A percentile compares a stretch with the other conserved stretches of the same genome.
Conservation (phyloP, 2,113 vertebrate species). For the Callipepla californica region DNA sequence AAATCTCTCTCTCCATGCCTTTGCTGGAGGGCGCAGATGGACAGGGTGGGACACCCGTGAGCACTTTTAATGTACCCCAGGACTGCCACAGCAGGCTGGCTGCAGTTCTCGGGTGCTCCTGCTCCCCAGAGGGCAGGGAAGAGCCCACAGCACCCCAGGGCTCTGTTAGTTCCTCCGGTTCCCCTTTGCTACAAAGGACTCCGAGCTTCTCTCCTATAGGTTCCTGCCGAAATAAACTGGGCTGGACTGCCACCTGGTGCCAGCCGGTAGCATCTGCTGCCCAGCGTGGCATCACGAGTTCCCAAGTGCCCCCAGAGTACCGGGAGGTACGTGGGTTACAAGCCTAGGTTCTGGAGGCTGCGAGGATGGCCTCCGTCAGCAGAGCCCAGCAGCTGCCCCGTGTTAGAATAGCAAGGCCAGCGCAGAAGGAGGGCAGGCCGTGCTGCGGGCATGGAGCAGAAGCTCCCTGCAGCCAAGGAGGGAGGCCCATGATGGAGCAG, state of each 20-base stretch:
- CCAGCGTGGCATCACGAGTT: background rate
- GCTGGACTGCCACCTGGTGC: slow-evolving; percentile 72
- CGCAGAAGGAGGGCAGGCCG: background rate
- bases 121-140: accelerated
- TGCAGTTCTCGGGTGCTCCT: background rate
- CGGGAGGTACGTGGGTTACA: background rate
- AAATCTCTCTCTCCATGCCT: background rate
- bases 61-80: background rate
- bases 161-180: background rate
- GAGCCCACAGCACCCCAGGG: background rate
- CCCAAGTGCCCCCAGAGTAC: background rate
- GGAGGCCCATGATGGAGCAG: background rate
- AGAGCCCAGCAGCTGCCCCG: background rate
- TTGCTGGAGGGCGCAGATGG: accelerated
- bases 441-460: background rate
- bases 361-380: background rate
- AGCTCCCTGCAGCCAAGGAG: background rate
- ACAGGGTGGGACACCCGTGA: background rate
- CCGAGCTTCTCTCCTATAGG: background rate
- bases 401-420: background rate
- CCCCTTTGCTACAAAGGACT: background rate
- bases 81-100: background rate
- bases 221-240: background rate
- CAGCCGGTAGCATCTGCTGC: slow-evolving; percentile 34
- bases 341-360: background rate